phyloP scores from a whole-genome alignment of 1,140 invertebrate species.

The Drosophila pruinosa region DNA sequence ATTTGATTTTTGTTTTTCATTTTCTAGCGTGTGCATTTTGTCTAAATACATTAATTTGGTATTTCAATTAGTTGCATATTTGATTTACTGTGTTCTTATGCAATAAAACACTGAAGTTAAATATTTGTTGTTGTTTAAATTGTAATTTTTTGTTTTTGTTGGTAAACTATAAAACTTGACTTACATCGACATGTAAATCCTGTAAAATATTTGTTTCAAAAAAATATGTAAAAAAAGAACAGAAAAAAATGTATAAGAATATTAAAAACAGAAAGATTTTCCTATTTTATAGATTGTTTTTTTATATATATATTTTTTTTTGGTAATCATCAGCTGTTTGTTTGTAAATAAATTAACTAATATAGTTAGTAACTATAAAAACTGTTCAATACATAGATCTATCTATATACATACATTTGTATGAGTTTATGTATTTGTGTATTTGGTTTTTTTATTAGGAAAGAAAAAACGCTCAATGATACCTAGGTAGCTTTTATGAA shows the following conservation, averaged over 20 bases:
- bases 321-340: constrained; percentile 17
- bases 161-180: constrained; percentile 81
- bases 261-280: constrained; percentile 65
- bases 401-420: constrained; percentile 14
- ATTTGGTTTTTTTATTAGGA: neutral
- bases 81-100: constrained; percentile 26
- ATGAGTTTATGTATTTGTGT: constrained; percentile 17
- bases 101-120: constrained; percentile 42
- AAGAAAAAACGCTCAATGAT: neutral
- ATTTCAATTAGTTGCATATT: constrained; percentile 6
- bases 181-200: constrained; percentile 86
- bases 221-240: constrained; percentile 74
- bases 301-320: constrained; percentile 16
- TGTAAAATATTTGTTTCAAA: constrained; percentile 83
- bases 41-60: constrained; percentile 7
- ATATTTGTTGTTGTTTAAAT: constrained; percentile 34
- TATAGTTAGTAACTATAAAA: constrained; percentile 32
- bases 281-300: constrained; percentile 30
- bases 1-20: neutral
- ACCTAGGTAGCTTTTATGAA: neutral
- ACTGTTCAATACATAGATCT: constrained; percentile 8
- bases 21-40: constrained; percentile 15
- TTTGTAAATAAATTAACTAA: constrained; percentile 54
- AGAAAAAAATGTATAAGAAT: constrained; percentile 80
- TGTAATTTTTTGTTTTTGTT: constrained; percentile 28